Percentiles rank a stretch among this genome's conserved stretches.
These are phyloP conservation scores for Camponotus pennsylvanicus DNA, from an alignment of 1,140 invertebrate species.

Conservation along the genomic window DNA sequence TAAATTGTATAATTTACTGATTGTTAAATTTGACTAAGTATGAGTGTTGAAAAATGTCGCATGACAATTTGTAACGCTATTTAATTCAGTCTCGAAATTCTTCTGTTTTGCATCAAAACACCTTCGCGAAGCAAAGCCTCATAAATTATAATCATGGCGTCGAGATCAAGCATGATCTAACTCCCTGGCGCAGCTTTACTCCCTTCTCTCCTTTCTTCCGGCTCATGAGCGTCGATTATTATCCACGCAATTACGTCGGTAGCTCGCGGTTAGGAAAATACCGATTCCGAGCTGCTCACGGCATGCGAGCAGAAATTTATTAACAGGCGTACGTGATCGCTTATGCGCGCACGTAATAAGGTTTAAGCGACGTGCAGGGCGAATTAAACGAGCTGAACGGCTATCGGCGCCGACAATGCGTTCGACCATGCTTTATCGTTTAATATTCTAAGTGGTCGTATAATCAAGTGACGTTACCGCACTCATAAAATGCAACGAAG, in stretches of 20 bases:
- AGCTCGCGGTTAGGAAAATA: slow-evolving; percentile 62
- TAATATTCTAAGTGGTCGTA: slow-evolving; percentile 80
- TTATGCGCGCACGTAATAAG: slow-evolving; percentile 53
- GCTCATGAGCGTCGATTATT: slow-evolving; percentile 65
- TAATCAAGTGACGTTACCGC: slow-evolving; percentile 75
- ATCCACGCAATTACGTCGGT: slow-evolving; percentile 61
- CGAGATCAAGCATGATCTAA: slow-evolving; percentile 53
- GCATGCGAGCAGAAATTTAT: slow-evolving; percentile 68
- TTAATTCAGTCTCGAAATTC: slow-evolving; percentile 32
- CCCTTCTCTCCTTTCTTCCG: slow-evolving; percentile 49
- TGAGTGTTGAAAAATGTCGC: background rate
- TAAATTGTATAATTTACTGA: slow-evolving; percentile 1
- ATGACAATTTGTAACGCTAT: slow-evolving; percentile 37
- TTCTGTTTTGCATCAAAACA: slow-evolving; percentile 28
- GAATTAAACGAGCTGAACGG: slow-evolving; percentile 57
- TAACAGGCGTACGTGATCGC: slow-evolving; percentile 61
- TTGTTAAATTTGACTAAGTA: background rate
- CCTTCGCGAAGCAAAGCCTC: slow-evolving; percentile 14
- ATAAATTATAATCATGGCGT: slow-evolving; percentile 54
- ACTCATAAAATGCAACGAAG: slow-evolving; percentile 71
- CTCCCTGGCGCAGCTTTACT: slow-evolving; percentile 37
- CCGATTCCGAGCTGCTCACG: slow-evolving; percentile 52
- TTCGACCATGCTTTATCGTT: slow-evolving; percentile 79
- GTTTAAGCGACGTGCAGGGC: slow-evolving; percentile 45
- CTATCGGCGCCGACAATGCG: slow-evolving; percentile 54